Base-by-base conservation (phyloP, 2,888 invertebrate species). In the Oscheius sp. region DNA sequence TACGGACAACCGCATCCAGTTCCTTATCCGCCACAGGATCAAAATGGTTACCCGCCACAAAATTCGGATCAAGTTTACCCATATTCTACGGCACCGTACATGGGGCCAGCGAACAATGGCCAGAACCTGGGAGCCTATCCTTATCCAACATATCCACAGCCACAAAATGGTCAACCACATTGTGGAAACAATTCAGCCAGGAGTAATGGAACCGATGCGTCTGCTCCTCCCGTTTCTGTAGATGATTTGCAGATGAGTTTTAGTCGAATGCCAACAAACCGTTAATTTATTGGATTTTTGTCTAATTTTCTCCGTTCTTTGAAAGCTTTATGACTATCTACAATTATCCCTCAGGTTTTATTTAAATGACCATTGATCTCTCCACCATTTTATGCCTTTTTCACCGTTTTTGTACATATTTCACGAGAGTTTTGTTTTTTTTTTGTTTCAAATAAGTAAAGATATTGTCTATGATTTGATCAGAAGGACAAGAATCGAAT, bases 221-320 rank as follows among this genome's bases (percentile, higher is more conserved):
- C 66, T 13, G 66, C 66, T 27, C 66, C 66, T 52, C 66, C 66
- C 16, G 52, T 52, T 2, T 52, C 49, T 23, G 29, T 66, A 9
- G 66, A 52, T 7, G 66, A 66, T n/a, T 13, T 66, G 1, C 66
- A 66, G 25, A 23, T 66, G 29, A 9, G 7, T n/a, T 61, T 61
- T 61, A n/a, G n/a, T 12, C 35, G 41, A n/a, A 61, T 61, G 43
- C 35, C 35, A 3, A 35, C 35, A 35, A 35, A 3, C 35, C 35
- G 35, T 9, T 35, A 35, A 35, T 35, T 35, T 35, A 35, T 35
- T 35, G 35, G 35, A n/a, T n/a, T n/a, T n/a, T n/a, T n/a, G n/a
- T n/a, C n/a, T n/a, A n/a, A n/a, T n/a, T n/a, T n/a, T n/a, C n/a
- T n/a, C n/a, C n/a, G n/a, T n/a, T n/a, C n/a, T n/a, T n/a, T n/a